phyloP scores from a whole-genome alignment of 2,888 invertebrate species.

The Doris montereyensis region DNA sequence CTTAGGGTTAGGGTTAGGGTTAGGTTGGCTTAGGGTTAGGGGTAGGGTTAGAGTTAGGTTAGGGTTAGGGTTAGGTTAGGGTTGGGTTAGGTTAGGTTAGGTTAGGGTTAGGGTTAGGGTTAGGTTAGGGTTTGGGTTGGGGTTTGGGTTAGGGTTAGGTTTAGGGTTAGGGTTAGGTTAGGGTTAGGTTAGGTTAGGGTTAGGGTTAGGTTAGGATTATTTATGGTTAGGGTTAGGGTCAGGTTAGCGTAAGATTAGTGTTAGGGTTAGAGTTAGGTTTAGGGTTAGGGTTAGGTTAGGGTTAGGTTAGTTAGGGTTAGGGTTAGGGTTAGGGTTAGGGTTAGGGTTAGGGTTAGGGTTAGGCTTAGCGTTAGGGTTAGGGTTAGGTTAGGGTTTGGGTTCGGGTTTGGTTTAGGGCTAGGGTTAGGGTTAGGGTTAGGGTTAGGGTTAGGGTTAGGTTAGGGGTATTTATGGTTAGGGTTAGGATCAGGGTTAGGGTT shows the following conservation, averaged over 20 bases:
- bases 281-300: too few relatives aligned
- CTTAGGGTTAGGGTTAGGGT: slow-evolving; percentile 1
- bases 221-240: neutral
- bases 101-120: too few relatives aligned
- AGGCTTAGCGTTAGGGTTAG: neutral
- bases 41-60: too few relatives aligned
- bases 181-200: too few relatives aligned
- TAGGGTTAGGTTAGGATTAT: too few relatives aligned
- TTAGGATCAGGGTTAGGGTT: neutral
- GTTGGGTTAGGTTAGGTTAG: too few relatives aligned
- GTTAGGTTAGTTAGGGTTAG: neutral
- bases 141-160: neutral
- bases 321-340: neutral
- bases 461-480: neutral
- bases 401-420: neutral
- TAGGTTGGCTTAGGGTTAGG: neutral
- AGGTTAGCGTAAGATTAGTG: too few relatives aligned
- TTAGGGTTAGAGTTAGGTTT: too few relatives aligned
- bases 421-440: neutral
- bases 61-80: too few relatives aligned
- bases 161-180: neutral
- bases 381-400: neutral
- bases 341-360: slow-evolving; percentile 1
- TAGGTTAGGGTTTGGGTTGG: too few relatives aligned
- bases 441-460: neutral